Conservation (phyloP, 2,113 vertebrate species). For the Oryzias javanicus region DNA sequence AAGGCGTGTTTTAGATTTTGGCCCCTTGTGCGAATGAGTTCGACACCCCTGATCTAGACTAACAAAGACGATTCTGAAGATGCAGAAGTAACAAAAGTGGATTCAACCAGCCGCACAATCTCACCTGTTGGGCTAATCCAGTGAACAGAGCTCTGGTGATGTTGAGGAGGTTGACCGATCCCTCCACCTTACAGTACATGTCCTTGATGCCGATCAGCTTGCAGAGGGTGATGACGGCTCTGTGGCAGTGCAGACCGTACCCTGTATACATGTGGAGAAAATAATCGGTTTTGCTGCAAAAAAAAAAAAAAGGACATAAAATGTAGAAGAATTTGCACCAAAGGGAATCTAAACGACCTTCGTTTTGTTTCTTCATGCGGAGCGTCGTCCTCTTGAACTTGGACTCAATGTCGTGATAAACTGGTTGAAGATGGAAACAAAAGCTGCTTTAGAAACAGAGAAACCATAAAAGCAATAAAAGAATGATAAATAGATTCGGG, state of each 20-base stretch:
- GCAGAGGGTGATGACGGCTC: constrained; percentile 92
- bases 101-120: neutral
- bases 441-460: neutral
- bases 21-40: too few species aligned
- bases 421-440: constrained; percentile 68
- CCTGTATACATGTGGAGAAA: constrained; percentile 70
- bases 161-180: constrained; percentile 87
- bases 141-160: constrained; percentile 88
- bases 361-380: constrained; percentile 89
- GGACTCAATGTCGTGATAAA: constrained; percentile 88
- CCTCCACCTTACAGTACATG: constrained; percentile 91
- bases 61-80: too few species aligned
- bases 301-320: too few species aligned
- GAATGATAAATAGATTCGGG: constrained; percentile 1
- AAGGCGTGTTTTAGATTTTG: too few species aligned
- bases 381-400: constrained; percentile 87
- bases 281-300: too few species aligned
- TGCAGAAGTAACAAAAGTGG: neutral
- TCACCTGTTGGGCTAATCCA: constrained; percentile 86
- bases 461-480: neutral
- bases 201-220: constrained; percentile 91
- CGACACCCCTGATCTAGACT: too few species aligned
- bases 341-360: constrained; percentile 63
- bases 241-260: constrained; percentile 90
- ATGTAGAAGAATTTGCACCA: too few species aligned